Evolutionary conservation across 2,888 invertebrate species (phyloP).

Genomic region (Cistogaster globosa): DNA sequence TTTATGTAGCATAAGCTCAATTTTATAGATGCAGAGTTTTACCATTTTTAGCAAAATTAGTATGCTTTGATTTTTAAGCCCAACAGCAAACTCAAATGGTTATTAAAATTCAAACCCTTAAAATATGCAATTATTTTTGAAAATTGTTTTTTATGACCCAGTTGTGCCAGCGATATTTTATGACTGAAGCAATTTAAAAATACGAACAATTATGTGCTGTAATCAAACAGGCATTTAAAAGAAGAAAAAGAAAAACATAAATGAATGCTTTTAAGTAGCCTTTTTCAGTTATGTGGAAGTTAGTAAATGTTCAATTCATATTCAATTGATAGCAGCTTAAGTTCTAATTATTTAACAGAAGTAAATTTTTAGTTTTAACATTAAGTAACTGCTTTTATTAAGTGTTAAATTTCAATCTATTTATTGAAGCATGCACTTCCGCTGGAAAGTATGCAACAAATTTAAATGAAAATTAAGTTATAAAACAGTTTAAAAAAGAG

Average conservation of each 20-base stretch:
- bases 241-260: constrained; percentile 15
- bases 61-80: constrained; percentile 22
- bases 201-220: constrained; percentile 22
- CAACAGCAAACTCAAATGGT: neutral
- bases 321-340: constrained; percentile 50
- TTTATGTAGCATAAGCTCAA: too few relatives aligned
- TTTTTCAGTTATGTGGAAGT: constrained; percentile 29
- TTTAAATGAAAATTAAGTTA: neutral
- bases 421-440: neutral
- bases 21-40: too few relatives aligned
- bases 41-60: neutral
- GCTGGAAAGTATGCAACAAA: constrained; percentile 20
- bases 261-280: constrained; percentile 55
- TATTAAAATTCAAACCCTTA: constrained; percentile 16
- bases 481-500: neutral
- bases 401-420: constrained; percentile 9
- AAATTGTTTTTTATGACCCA: constrained; percentile 41
- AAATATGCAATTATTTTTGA: constrained; percentile 52
- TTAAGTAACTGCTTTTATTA: constrained; percentile 28
- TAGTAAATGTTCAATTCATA: constrained; percentile 12
- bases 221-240: neutral
- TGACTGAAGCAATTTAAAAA: constrained; percentile 32
- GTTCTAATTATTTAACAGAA: constrained; percentile 1
- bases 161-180: constrained; percentile 30
- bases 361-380: constrained; percentile 1